A percentile compares a stretch with the other conserved stretches of the same genome.
These are phyloP conservation scores for Monomorium pharaonis DNA, from an alignment of 1,140 invertebrate species.

Conservation along the genomic window DNA sequence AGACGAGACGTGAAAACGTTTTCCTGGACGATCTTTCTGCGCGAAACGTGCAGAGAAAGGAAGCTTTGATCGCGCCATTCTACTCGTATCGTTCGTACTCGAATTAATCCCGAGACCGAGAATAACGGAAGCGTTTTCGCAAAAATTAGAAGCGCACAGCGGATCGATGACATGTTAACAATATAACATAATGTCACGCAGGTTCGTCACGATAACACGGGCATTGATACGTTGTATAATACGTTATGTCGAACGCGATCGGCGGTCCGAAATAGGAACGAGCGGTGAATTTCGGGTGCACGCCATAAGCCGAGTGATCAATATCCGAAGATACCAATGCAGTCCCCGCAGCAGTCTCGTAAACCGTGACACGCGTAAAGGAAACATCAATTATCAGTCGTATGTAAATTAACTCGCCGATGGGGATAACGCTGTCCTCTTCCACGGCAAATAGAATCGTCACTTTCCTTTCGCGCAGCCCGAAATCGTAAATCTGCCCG, in stretches of 20 bases:
- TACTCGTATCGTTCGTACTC: not conserved
- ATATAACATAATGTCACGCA: not conserved
- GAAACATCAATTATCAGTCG: slow-evolving; percentile 44
- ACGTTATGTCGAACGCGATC: not conserved
- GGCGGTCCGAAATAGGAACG: slow-evolving; percentile 33
- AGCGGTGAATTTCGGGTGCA: slow-evolving; percentile 11
- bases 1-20: slow-evolving; percentile 26
- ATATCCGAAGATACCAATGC: slow-evolving; percentile 32
- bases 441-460: not conserved
- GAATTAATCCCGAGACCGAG: slow-evolving; percentile 1
- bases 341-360: not conserved
- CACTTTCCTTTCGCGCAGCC: slow-evolving; percentile 19
- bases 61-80: not conserved
- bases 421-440: not conserved
- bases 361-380: slow-evolving; percentile 27
- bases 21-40: not conserved
- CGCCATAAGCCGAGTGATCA: slow-evolving; percentile 23
- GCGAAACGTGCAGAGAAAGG: not conserved
- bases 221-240: slow-evolving; percentile 3
- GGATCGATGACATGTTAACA: not conserved
- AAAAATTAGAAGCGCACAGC: not conserved
- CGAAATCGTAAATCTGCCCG: slow-evolving; percentile 34
- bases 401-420: slow-evolving; percentile 12
- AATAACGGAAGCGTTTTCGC: not conserved
- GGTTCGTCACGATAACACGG: not conserved